Base-by-base conservation (phyloP, 2,888 invertebrate species). In the Tridacna crocea region DNA sequence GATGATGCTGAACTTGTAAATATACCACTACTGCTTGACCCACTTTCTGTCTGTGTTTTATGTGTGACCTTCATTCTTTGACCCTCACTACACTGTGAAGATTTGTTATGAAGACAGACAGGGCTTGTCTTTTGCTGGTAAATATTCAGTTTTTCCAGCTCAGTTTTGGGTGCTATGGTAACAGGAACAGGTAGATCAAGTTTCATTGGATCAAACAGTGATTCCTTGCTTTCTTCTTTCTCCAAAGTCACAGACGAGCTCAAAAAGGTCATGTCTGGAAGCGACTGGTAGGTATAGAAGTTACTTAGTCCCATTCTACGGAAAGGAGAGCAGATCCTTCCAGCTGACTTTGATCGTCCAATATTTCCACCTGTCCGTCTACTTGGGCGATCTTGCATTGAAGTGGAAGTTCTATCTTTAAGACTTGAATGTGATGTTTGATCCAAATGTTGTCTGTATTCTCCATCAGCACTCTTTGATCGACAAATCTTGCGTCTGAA, bases 261-360 rank as follows among this genome's bases (percentile, higher is more conserved):
- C 47, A 92, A 77, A 80, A 92, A 92, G 24, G 90, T 89, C 24
- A 92, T 84, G 74, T 92, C 92, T 60, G 92, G 92, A 55, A 92
- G 79, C 47, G 92, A 92, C 47, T 88, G 85, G 55, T 91, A 89
- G 1, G 91, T 88, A 76, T 92, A 92, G 72, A 89, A 89, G 12
- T 86, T 83, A 74, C 86, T 89, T 58, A 84, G 72, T 12, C 88
- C 90, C 82, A 89, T 88, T 66, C 85, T 66, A 19, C 88, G 79
- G 8, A 86, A 84, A 12, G 87, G 88, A n/a, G 89, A 90, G 70
- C 22, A 75, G 22, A 87, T 63, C 15, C 82, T 75, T n/a, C 84
- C 80, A 73, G 79, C 78, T 72, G 89, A 85, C 75, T 74, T 79
- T 78, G 87, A 84, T 82, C 87, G 51, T 60, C 88, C 84, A 77